Base-by-base conservation (phyloP, 2,888 invertebrate species). In the Tridacna crocea region DNA sequence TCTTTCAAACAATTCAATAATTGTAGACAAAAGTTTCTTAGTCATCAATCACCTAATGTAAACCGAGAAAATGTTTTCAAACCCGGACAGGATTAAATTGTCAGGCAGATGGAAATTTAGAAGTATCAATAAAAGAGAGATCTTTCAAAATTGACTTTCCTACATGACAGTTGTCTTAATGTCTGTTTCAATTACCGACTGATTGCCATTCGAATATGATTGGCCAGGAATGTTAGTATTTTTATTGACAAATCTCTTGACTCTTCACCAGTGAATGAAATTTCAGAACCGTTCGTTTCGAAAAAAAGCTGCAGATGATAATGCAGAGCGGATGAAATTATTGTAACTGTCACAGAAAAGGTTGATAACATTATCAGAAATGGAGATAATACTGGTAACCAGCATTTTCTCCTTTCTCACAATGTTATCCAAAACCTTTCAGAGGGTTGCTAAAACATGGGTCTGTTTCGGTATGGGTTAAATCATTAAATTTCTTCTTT, bases 191-290 rank as follows among this genome's bases (percentile, higher is more conserved):
- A 76, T 76, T 76, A 76, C 60, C 36, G 68, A 68, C 58, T 68
- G 76, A 76, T 68, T 68, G 76, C 76, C 60, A n/a, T 78, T 83
- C 75, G 80, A 83, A 75, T 83, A 80, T 83, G 83, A 83, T 83
- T 83, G 80, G 80, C 48, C 66, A 13, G 58, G 80, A 83, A 78
- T 51, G 48, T 19, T 22, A 51, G 27, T 46, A 68, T 48, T 79
- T 79, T 74, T 74, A 74, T 74, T 66, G 73, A 66, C 51, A 58
- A 36, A 74, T 74, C 68, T 76, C 48, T 70, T 68, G 8, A 36
- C 36, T 36, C 36, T 8, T 4, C 8, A 36, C 36, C 2, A 36
- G 36, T 4, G 36, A 8, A 36, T 8, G 8, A 8, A 36, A 36
- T 36, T 36, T 36, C 8, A 36, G 36, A 36, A 36, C 2, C 8